Percentiles rank a stretch among this genome's conserved stretches.
phyloP scores from a whole-genome alignment of 2,113 vertebrate genomes.

The Megaceryle torquata region DNA sequence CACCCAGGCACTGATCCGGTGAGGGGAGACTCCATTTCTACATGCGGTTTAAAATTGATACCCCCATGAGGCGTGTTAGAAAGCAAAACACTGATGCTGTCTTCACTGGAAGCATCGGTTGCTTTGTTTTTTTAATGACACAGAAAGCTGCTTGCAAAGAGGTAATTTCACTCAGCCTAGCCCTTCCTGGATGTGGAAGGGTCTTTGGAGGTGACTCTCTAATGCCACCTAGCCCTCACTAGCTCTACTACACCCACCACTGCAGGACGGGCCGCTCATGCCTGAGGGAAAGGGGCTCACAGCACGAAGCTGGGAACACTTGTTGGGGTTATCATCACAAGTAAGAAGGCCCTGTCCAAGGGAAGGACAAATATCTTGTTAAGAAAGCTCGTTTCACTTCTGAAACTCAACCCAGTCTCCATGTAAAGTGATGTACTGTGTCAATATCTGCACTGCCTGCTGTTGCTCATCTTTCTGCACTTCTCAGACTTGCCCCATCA shows the following conservation, averaged over 20 bases:
- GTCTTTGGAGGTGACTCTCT: conserved; percentile 60
- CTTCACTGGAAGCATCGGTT: conserved; percentile 56
- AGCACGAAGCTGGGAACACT: background rate
- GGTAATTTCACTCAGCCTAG: conserved; percentile 56
- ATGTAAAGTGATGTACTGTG: background rate
- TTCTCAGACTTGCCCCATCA: background rate
- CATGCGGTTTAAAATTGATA: conserved; percentile 61
- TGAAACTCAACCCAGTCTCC: background rate
- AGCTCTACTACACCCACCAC: conserved; percentile 56
- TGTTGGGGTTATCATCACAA: background rate
- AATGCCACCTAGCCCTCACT: conserved; percentile 77
- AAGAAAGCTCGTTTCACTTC: background rate
- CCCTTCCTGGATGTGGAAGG: conserved; percentile 23
- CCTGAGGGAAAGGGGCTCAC: background rate
- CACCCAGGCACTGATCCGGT: conserved; percentile 20
- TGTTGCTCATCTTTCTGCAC: background rate
- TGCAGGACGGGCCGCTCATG: background rate
- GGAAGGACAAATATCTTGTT: background rate
- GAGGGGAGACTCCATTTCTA: conserved; percentile 46
- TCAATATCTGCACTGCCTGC: background rate
- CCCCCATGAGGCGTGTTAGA: conserved; percentile 60
- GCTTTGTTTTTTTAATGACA: conserved; percentile 61
- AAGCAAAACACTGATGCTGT: conserved; percentile 67
- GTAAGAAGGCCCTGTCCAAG: background rate
- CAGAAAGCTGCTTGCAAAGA: conserved; percentile 57